Conservation (phyloP, 1,140 invertebrate genomes). For the Drosophila sulfurigaster region DNA sequence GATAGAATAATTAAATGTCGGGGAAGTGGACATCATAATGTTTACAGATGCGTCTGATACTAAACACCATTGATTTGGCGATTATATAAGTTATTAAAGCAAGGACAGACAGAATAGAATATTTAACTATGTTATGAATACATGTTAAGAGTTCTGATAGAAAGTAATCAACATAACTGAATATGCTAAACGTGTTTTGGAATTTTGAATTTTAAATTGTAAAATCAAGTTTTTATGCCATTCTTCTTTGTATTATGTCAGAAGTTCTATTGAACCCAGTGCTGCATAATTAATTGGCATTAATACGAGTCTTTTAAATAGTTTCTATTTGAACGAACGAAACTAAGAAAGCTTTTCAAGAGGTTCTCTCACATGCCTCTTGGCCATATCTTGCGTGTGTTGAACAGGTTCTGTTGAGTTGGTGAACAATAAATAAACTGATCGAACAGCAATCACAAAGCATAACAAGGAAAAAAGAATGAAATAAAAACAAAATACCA, state of each 20-base stretch:
- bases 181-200: constrained; percentile 34
- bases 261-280: constrained; percentile 51
- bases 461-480: not conserved
- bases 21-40: constrained; percentile 38
- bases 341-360: constrained; percentile 15
- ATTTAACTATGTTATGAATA: not conserved
- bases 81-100: constrained; percentile 7
- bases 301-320: constrained; percentile 8
- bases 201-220: constrained; percentile 22
- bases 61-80: constrained; percentile 11
- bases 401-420: constrained; percentile 55
- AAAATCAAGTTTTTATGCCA: constrained; percentile 5
- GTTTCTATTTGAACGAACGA: not conserved
- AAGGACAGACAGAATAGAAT: not conserved
- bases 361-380: constrained; percentile 24
- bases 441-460: not conserved
- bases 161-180: constrained; percentile 41
- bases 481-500: not conserved
- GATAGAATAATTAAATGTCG: constrained; percentile 54
- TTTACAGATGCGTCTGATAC: constrained; percentile 15
- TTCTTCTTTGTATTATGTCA: constrained; percentile 51
- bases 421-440: constrained; percentile 1
- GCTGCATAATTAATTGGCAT: constrained; percentile 13
- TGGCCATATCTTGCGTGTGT: not conserved
- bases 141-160: not conserved